These are phyloP conservation scores for Gallinago undulata DNA, from an alignment of 2,113 vertebrate genomes.

Conservation along the genomic window DNA sequence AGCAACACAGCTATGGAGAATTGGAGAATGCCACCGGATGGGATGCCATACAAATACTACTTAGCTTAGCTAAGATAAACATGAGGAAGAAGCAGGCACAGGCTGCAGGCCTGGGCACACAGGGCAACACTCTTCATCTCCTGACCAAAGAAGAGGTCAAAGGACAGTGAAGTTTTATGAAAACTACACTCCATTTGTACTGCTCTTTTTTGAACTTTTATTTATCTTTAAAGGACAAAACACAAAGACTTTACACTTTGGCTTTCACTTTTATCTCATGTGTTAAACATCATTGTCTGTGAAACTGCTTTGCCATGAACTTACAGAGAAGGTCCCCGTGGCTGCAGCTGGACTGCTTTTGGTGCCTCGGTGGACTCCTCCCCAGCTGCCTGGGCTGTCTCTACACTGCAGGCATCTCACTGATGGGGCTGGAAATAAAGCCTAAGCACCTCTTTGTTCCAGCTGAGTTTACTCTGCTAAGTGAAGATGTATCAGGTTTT, in stretches of 20 bases:
- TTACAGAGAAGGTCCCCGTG: neutral
- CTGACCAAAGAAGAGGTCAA: neutral
- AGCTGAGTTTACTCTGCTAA: neutral
- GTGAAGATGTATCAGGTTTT: neutral
- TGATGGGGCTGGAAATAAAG: rapidly evolving
- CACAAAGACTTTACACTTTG: neutral
- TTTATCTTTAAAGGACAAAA: neutral
- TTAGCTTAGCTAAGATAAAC: neutral
- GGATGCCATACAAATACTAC: rapidly evolving
- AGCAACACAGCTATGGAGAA: neutral
- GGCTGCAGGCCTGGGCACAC: neutral
- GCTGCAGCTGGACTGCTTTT: neutral
- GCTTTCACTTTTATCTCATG: neutral
- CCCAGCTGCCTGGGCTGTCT: neutral
- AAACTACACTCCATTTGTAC: neutral
- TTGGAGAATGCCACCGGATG: neutral
- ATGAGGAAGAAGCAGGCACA: neutral
- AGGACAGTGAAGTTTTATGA: neutral
- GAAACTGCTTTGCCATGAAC: neutral
- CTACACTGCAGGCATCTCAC: neutral
- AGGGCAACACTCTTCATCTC: neutral
- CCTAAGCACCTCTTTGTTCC: neutral
- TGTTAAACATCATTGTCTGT: neutral
- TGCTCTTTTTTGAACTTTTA: neutral
- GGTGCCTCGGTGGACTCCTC: too few species aligned